Conservation (phyloP, 2,113 vertebrate species). For the Macrotis lagotis region DNA sequence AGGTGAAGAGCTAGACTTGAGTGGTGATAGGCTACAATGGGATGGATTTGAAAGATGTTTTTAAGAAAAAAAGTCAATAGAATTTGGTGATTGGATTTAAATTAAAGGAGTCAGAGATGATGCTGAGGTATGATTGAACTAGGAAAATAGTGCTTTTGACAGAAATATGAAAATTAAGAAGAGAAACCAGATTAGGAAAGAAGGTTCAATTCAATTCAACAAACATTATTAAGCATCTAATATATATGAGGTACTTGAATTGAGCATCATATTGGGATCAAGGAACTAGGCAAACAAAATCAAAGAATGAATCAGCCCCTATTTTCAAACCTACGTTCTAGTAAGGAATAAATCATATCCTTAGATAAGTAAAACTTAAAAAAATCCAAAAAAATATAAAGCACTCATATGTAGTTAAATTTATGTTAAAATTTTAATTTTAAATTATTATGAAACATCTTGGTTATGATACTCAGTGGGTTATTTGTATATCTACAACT, state of each 20-base stretch:
- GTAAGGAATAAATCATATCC: background rate
- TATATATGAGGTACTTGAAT: background rate
- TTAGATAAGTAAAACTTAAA: background rate
- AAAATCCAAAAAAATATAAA: background rate
- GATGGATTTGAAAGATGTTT: background rate
- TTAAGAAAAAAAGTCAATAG: background rate
- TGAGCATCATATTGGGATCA: background rate
- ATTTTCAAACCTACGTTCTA: background rate
- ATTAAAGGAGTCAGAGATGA: background rate
- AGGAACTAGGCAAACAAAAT: background rate
- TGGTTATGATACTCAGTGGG: background rate
- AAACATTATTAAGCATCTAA: background rate
- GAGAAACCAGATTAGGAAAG: background rate
- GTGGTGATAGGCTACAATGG: too few relatives aligned
- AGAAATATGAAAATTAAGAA: background rate
- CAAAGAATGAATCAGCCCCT: background rate
- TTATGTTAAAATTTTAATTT: background rate
- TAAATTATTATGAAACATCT: background rate
- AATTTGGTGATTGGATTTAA: background rate
- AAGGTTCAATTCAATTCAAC: background rate
- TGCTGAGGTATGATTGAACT: background rate
- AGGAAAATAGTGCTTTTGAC: background rate
- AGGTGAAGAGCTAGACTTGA: too few relatives aligned
- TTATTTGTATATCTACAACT: background rate
- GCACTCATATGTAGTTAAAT: background rate